Base-by-base conservation (phyloP, 2,888 invertebrate species). In the Hecatera dysodea region DNA sequence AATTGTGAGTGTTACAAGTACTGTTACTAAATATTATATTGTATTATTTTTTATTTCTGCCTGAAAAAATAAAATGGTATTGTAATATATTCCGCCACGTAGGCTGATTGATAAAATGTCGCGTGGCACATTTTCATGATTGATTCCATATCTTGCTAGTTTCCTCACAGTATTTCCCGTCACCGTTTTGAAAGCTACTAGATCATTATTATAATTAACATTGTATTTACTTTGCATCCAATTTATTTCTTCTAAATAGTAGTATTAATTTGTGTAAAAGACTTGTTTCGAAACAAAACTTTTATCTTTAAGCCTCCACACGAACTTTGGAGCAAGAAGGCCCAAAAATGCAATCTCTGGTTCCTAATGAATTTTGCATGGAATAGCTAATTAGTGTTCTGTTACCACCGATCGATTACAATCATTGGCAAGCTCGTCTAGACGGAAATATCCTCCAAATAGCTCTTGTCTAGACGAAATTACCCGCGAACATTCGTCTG, bases 391-490 rank as follows among this genome's bases (percentile, higher is more conserved):
- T 63, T 42, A 63, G 33, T 1, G 1, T 44, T 33, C 7, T 72
- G 12, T 61, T 19, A 60, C 50, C 46, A 27, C 24, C 1, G 50
- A 8, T 52, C 22, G 3, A 63, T 67, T 55, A 52, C 8, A 33
- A 70, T 60, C 61, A 74, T 39, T 27, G 61, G 55, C 46, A 48
- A 63, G 9, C 22, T 46, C 15, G 75, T 76, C 75, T 75, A 69
- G 70, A 75, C 72, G 44, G n/a, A 61, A 74, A 72, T 66, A 62
- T 52, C 57, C 75, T 80, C 19, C 5, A 74, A 76, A 80, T 70
- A 66, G 48, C 42, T 17, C 24, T 33, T 27, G 83, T 84, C 83
- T 84, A 85, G 83, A 84, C 81, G 11, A 56, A 70, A 72, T 71
- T 71, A 55, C 42, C 60, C 42, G 36, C 42, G 36, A 69, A 69